phyloP scores from a whole-genome alignment of 2,797 vertebrate species.

The Sebastes itinus region DNA sequence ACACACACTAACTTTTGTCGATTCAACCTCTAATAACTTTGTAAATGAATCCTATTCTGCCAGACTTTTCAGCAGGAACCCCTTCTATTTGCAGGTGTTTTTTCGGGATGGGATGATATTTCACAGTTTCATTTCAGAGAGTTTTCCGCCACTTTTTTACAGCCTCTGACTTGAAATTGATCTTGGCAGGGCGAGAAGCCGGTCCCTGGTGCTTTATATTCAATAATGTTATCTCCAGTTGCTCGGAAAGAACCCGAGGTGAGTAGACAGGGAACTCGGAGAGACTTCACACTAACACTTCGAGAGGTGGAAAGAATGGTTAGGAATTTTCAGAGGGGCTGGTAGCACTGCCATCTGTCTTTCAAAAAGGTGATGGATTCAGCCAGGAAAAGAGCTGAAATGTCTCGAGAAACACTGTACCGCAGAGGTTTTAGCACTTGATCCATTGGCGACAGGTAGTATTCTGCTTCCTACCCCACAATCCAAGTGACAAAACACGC shows the following conservation, averaged over 20 bases:
- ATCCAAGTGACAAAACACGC: conserved; percentile 1
- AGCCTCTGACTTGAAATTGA: conserved; percentile 46
- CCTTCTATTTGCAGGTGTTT: conserved; percentile 1
- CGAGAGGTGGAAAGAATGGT: conserved; percentile 25
- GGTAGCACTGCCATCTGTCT: conserved; percentile 4
- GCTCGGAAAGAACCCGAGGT: conserved; percentile 38
- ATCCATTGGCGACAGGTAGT: neutral
- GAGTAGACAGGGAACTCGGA: conserved; percentile 31
- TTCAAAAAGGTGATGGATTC: conserved; percentile 33
- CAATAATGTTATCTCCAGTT: conserved; percentile 55
- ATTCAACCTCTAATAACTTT: neutral
- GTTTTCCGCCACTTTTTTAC: conserved; percentile 20
- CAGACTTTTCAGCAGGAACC: conserved; percentile 1
- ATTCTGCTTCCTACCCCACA: neutral
- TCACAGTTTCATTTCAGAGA: conserved; percentile 34
- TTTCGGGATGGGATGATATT: neutral
- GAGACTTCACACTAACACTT: conserved; percentile 33
- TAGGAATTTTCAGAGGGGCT: conserved; percentile 35
- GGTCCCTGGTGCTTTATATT: conserved; percentile 48
- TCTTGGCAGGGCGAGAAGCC: conserved; percentile 34
- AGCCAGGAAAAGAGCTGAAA: conserved; percentile 26
- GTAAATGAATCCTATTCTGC: neutral
- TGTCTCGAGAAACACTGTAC: neutral
- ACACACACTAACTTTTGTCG: neutral
- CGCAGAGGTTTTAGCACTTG: neutral